Conservation (phyloP, 2,888 invertebrate genomes). For the Drepana falcataria region DNA sequence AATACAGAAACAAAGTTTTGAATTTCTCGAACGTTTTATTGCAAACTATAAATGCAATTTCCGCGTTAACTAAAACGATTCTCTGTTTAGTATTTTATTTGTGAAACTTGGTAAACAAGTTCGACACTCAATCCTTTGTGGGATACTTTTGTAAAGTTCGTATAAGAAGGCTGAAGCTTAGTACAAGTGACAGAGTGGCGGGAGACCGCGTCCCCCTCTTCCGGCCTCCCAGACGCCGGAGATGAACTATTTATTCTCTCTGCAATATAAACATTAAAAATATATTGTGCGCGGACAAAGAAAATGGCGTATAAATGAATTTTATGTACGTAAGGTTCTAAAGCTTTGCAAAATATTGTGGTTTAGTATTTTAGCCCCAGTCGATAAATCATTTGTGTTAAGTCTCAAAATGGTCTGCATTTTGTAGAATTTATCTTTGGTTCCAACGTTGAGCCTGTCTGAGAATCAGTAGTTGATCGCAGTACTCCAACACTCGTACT, state of each 20-base stretch:
- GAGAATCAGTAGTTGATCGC: too few relatives aligned
- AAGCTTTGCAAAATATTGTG: too few relatives aligned
- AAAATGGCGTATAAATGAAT: slow-evolving; percentile 5
- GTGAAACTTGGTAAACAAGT: slow-evolving; percentile 65
- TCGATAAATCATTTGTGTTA: too few relatives aligned
- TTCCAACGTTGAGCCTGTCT: too few relatives aligned
- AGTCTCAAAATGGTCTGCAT: too few relatives aligned
- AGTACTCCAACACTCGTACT: too few relatives aligned
- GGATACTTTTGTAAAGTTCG: slow-evolving; percentile 60
- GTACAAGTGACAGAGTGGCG: slow-evolving; percentile 41
- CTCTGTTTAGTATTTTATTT: slow-evolving; percentile 56
- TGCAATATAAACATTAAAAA: slow-evolving; percentile 14
- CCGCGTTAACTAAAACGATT: slow-evolving; percentile 44
- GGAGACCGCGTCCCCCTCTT: slow-evolving; percentile 22
- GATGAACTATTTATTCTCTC: slow-evolving; percentile 48
- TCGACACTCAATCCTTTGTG: slow-evolving; percentile 71
- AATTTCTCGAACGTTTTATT: neutral
- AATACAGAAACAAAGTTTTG: too few relatives aligned
- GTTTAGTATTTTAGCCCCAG: too few relatives aligned
- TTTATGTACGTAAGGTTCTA: slow-evolving; percentile 6
- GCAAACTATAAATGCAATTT: slow-evolving; percentile 17
- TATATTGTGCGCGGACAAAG: slow-evolving; percentile 10
- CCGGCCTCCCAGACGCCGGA: slow-evolving; percentile 20
- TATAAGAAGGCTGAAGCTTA: slow-evolving; percentile 39
- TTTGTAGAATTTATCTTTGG: too few relatives aligned